A percentile compares a stretch with the other conserved stretches of the same genome.
These are phyloP conservation scores for Cryptocephalus primarius DNA, from an alignment of 2,888 invertebrate genomes.

Conservation along the genomic window DNA sequence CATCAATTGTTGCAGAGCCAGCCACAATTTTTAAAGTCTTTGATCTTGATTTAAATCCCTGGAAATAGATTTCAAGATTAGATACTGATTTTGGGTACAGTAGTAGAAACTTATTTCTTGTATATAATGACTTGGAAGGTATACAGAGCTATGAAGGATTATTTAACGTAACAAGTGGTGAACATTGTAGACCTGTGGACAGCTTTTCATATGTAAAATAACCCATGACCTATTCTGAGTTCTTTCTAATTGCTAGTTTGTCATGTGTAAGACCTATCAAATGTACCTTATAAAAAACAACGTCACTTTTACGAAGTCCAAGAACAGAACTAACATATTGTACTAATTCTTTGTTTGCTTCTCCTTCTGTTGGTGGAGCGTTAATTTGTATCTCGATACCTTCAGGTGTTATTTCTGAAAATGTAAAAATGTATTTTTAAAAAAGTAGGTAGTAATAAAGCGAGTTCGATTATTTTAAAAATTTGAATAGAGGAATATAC, in stretches of 20 bases:
- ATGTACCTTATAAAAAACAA: conserved; percentile 45
- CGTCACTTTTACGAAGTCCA: conserved; percentile 57
- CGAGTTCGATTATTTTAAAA: too few relatives aligned
- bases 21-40: conserved; percentile 44
- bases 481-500: too few relatives aligned
- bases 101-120: too few relatives aligned
- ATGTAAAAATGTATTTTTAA: neutral
- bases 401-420: conserved; percentile 44
- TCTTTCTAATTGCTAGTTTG: too few relatives aligned
- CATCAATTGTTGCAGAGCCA: conserved; percentile 35
- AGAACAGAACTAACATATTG: conserved; percentile 60
- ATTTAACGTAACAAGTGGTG: too few relatives aligned
- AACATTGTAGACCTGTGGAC: too few relatives aligned
- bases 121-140: too few relatives aligned
- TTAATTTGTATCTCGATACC: conserved; percentile 65
- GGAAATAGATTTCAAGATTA: conserved; percentile 2
- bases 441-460: too few relatives aligned
- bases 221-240: too few relatives aligned
- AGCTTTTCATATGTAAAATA: too few relatives aligned
- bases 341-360: conserved; percentile 66
- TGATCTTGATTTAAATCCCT: conserved; percentile 47
- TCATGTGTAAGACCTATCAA: neutral
- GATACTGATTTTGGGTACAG: too few relatives aligned
- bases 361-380: conserved; percentile 72
- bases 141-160: too few relatives aligned